Evolutionary conservation across 2,888 invertebrate species (phyloP), one percentile per base, ranked within the genome.

Genomic region (Hirtodrosophila histrioides): DNA sequence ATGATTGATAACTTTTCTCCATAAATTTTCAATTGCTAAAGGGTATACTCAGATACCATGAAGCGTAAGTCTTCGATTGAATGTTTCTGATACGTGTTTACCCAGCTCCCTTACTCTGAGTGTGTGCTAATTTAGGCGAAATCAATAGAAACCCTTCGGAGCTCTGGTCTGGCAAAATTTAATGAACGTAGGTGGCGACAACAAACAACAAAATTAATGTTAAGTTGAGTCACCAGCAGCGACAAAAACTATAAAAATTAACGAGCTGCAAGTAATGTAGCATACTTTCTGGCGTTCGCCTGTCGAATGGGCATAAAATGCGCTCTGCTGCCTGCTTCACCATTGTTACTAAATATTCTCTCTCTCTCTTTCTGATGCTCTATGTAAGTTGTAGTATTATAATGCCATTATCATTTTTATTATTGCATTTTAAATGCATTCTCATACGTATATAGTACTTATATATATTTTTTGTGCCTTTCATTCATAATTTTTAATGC

Each of bases 401-500:
- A 87, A 85, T 87, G 80, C 45, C 80, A 86, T 87, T 87, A 87
- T 83, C 70, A 69, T 85, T 78, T 85, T 79, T 75, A 78, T 85
- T 83, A 85, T 87, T 84, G 83, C 83, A 85, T 86, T 84, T 84
- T 78, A 86, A 84, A 87, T 83, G 88, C 88, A 87, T 66, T 83
- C 66, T 61, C 65, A 67, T 62, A 48, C 43, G 17, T 49, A 49
- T 33, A 55, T 41, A 51, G 27, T 53, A 46, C 37, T 44, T 58
- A 48, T 45, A 37, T 27, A 10, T 40, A 23, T 36, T 56, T 17
- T 56, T 56, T 29, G 35, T 43, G 43, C 50, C 40, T 60, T 51
- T 53, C 54, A 64, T 77, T 84, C 75, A 82, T 82, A 86, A 86
- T 86, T 82, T 82, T 84, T 78, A 75, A 86, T 84, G 81, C 81